Evolutionary conservation across 2,113 vertebrate species (phyloP).

Genomic region (Orcinus orca): DNA sequence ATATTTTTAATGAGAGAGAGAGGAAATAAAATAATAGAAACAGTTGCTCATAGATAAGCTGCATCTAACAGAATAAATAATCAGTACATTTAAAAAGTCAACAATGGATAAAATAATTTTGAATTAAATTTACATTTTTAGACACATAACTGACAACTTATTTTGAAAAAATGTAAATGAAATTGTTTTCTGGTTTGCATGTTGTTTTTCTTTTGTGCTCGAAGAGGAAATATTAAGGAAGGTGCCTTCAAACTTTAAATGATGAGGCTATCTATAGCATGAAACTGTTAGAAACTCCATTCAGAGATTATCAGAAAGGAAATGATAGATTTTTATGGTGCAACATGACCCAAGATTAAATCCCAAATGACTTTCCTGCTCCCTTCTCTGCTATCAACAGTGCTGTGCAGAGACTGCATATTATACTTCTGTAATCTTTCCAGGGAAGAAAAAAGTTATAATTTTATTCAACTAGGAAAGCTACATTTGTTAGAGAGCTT

Average conservation of each 20-base stretch:
- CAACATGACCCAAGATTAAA: not conserved
- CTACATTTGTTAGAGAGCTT: not conserved
- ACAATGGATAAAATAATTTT: not conserved
- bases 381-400: slow-evolving; percentile 8
- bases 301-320: not conserved
- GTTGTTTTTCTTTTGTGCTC: not conserved
- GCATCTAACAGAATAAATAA: slow-evolving; percentile 8
- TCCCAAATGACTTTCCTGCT: not conserved
- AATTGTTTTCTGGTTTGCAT: not conserved
- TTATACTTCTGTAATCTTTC: not conserved
- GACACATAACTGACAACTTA: not conserved
- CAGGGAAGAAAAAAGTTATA: not conserved
- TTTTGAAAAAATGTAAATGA: slow-evolving; percentile 36
- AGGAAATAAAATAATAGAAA: slow-evolving; percentile 29
- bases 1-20: not conserved
- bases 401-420: not conserved
- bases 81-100: not conserved
- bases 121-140: slow-evolving; percentile 24
- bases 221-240: slow-evolving; percentile 35
- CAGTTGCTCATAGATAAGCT: slow-evolving; percentile 35
- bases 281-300: not conserved
- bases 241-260: slow-evolving; percentile 6
- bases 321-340: not conserved
- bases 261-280: not conserved
- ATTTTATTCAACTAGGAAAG: slow-evolving; percentile 15